phyloP scores from a whole-genome alignment of 2,888 invertebrate genomes.

The Euplagia quadripunctaria region DNA sequence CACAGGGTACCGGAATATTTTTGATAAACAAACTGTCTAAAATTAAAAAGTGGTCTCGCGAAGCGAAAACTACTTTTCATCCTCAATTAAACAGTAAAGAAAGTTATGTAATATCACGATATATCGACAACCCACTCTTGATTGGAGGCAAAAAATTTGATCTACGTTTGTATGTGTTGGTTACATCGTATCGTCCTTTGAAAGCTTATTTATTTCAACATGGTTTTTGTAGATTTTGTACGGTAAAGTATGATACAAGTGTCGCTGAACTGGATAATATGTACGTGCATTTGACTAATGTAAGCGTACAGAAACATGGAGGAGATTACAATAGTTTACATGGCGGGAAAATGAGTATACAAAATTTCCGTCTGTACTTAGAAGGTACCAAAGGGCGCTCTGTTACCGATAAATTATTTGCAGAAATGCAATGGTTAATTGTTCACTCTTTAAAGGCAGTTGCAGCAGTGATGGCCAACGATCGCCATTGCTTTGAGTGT shows the following conservation, averaged over 20 bases:
- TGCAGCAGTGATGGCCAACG: constrained; percentile 95
- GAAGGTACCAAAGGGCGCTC: constrained; percentile 96
- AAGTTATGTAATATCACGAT: constrained; percentile 97
- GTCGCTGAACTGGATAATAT: constrained; percentile 95
- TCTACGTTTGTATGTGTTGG: constrained; percentile 95
- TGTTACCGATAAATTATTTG: constrained; percentile 95
- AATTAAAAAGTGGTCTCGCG: constrained; percentile 95
- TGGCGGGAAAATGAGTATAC: constrained; percentile 97
- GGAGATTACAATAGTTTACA: constrained; percentile 96
- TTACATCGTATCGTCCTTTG: constrained; percentile 96
- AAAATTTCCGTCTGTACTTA: constrained; percentile 94
- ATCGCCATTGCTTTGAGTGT: constrained; percentile 96
- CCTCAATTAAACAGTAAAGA: constrained; percentile 91
- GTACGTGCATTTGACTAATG: constrained; percentile 98
- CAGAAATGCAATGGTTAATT: constrained; percentile 95
- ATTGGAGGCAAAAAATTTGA: constrained; percentile 99
- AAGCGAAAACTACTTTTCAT: constrained; percentile 94
- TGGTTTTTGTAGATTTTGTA: constrained; percentile 98
- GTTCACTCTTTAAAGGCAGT: constrained; percentile 97
- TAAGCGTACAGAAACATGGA: constrained; percentile 98
- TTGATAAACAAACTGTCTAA: constrained; percentile 97
- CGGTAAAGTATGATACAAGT: constrained; percentile 96
- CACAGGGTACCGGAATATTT: constrained; percentile 96
- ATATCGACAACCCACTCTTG: constrained; percentile 96
- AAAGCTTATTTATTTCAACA: constrained; percentile 96